Evolutionary conservation across 2,888 invertebrate species (phyloP), one percentile per base, ranked within the genome.

Genomic region (Sussaba pulchella): DNA sequence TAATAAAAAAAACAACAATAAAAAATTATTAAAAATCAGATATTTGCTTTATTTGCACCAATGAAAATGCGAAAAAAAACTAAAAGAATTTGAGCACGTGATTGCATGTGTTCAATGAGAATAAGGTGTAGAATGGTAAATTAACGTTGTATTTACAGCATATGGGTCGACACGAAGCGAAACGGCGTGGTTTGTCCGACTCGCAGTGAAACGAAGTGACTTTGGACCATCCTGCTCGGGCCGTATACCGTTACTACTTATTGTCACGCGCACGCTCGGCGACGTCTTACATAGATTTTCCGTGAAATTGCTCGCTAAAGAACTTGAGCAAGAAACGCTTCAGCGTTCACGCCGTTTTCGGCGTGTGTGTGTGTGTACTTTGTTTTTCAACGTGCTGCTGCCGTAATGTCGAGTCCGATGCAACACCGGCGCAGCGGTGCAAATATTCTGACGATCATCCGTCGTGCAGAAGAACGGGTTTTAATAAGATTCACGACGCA

Each of bases 161-260:
- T 31, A 31, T 6, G 4, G 31, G 31, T 5, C 31, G 31, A 31
- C 31, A 6, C 4, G 2, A 6, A 31, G 2, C 31, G 31, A 31
- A 6, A 6, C 31, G n/a, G 24, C 14, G 19, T 5, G 2, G 31
- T 31, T 2, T 31, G 31, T 31, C 31, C 19, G 1, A 31, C 41
- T 41, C 47, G 31, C 61, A 54, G 69, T 63, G 52, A 21, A 69
- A 69, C 61, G 52, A 54, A 52, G 63, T 26, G 43, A 76, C 69
- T 76, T 69, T 45, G 75, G 75, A 76, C 63, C 75, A 52, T 10
- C 69, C 41, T 39, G 59, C 47, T 50, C 66, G 36, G 52, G n/a
- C 69, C 52, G 12, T 31, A n/a, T 52, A 43, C 69, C 75, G 69
- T 63, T 76, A 45, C 52, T 54, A 14, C 70, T 61, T 63, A 69